Percentiles rank a stretch among this genome's conserved stretches.
Conservation (phyloP, 1,140 invertebrate genomes). For the Drosophila ananassae region DNA sequence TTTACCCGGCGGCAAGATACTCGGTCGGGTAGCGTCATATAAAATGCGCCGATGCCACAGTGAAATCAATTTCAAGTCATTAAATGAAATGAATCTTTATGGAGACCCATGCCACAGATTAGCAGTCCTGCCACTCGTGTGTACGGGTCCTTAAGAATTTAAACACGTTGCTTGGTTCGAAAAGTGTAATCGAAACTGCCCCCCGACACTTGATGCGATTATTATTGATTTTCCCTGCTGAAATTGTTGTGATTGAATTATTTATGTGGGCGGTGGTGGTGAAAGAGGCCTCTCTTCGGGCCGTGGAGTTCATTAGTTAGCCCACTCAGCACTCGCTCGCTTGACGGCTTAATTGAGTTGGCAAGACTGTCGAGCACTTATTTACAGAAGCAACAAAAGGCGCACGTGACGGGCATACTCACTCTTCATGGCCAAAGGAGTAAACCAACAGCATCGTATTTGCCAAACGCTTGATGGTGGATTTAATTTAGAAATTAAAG, state of each 20-base stretch:
- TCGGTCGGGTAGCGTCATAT: conserved; percentile 48
- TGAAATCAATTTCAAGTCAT: conserved; percentile 84
- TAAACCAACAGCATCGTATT: conserved; percentile 31
- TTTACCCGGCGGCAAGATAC: conserved; percentile 55
- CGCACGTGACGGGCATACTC: conserved; percentile 54
- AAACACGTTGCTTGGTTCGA: conserved; percentile 45
- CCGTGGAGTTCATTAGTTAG: conserved; percentile 45
- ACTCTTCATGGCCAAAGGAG: conserved; percentile 2
- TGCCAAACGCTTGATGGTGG: conserved; percentile 36
- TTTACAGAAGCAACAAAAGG: conserved; percentile 51
- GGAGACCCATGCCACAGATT: conserved; percentile 56
- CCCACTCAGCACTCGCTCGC: conserved; percentile 20
- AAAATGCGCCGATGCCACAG: conserved; percentile 69
- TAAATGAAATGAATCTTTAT: conserved; percentile 84
- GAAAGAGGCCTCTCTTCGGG: conserved; percentile 1
- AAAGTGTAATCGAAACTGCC: conserved; percentile 46
- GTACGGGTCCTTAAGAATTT: conserved; percentile 48
- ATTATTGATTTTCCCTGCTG: conserved; percentile 70
- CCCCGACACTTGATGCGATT: conserved; percentile 60
- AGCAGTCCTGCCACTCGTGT: conserved; percentile 16
- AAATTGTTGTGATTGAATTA: conserved; percentile 70
- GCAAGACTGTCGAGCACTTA: conserved; percentile 54
- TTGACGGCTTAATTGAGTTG: conserved; percentile 59
- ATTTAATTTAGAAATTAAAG: conserved; percentile 66
- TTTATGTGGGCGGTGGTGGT: conserved; percentile 39